These are phyloP conservation scores for Drosophila setosimentum DNA, from an alignment of 2,888 invertebrate species.

Conservation along the genomic window DNA sequence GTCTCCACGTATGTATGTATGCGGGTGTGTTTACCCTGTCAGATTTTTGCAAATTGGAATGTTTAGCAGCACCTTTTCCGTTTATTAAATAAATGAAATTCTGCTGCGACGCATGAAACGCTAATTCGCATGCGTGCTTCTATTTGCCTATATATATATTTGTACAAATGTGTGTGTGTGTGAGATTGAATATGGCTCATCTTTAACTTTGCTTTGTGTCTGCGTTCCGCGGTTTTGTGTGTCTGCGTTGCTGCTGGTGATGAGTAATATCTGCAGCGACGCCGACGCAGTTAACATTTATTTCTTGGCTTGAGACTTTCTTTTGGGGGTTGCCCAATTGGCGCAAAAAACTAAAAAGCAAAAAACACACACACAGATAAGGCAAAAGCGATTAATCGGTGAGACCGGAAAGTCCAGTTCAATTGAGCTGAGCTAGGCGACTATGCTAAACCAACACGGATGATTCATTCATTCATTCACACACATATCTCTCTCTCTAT, in stretches of 20 bases:
- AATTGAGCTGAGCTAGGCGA: constrained; percentile 45
- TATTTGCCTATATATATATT: constrained; percentile 5
- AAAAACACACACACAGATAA: constrained; percentile 15
- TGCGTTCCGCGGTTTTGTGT: constrained; percentile 4
- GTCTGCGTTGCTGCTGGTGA: constrained; percentile 14
- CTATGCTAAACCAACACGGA: constrained; percentile 29
- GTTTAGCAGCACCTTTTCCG: constrained; percentile 18
- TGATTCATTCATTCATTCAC: constrained; percentile 33
- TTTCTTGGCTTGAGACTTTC: constrained; percentile 46
- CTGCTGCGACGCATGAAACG: constrained; percentile 24
- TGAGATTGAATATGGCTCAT: constrained; percentile 33
- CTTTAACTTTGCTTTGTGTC: constrained; percentile 46
- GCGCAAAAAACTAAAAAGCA: constrained; percentile 19
- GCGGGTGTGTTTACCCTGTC: neutral
- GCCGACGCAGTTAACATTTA: constrained; percentile 17
- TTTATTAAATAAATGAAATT: constrained; percentile 50
- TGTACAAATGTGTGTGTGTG: neutral
- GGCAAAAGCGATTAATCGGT: constrained; percentile 19
- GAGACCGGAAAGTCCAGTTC: constrained; percentile 65
- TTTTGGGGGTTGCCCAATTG: constrained; percentile 58
- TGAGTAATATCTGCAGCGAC: constrained; percentile 47
- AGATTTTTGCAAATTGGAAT: constrained; percentile 36
- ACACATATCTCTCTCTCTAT: neutral
- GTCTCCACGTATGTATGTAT: constrained; percentile 1
- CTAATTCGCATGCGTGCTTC: constrained; percentile 44